A percentile compares a stretch with the other conserved stretches of the same genome.
These are phyloP conservation scores for Himalopsyche kuldschensis DNA, from an alignment of 2,888 invertebrate species.

Conservation along the genomic window DNA sequence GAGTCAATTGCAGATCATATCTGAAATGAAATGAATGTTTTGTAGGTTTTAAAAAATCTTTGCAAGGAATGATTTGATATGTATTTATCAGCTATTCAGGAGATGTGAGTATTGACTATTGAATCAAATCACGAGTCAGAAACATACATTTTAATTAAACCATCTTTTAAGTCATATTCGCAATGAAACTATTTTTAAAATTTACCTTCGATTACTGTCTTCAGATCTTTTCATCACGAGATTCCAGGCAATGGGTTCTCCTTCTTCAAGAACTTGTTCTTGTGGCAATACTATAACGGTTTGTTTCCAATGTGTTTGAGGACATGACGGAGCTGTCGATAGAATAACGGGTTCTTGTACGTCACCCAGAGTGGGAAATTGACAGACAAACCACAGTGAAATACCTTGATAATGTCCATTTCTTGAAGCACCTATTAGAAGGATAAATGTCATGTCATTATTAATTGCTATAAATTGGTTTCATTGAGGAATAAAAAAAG, in stretches of 20 bases:
- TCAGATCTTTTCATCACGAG: conserved; percentile 61
- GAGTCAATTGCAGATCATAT: conserved; percentile 71
- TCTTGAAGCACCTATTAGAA: conserved; percentile 54
- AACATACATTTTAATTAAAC: too few relatives aligned
- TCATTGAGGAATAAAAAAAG: not conserved
- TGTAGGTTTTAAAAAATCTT: not conserved
- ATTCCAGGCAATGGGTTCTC: conserved; percentile 71
- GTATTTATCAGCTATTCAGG: too few relatives aligned
- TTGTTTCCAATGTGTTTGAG: conserved; percentile 92
- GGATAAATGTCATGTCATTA: not conserved
- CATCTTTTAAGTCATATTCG: too few relatives aligned
- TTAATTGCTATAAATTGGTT: not conserved
- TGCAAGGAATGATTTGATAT: not conserved
- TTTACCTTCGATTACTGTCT: conserved; percentile 54
- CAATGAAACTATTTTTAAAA: not conserved
- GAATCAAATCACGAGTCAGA: not conserved
- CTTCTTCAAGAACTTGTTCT: conserved; percentile 57
- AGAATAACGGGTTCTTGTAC: conserved; percentile 63
- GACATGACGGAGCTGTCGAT: conserved; percentile 73
- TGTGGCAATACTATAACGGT: conserved; percentile 80
- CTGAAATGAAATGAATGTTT: conserved; percentile 44
- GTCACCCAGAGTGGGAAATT: conserved; percentile 62
- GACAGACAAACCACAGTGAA: conserved; percentile 80
- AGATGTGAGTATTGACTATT: not conserved
- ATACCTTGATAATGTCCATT: conserved; percentile 71